phyloP scores from a whole-genome alignment of 1,140 invertebrate genomes.

The Olivierus martensii region DNA sequence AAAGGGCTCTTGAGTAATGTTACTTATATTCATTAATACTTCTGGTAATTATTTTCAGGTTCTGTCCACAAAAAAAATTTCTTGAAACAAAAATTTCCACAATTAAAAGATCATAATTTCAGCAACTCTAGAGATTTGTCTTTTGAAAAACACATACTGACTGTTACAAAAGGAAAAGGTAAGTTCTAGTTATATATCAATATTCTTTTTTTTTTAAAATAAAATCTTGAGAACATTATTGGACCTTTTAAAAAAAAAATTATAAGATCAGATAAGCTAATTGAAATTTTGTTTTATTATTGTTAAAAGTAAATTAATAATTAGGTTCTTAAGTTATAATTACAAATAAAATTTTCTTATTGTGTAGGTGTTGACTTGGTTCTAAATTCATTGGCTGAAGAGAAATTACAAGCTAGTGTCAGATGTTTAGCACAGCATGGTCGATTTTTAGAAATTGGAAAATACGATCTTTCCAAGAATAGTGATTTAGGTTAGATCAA shows the following conservation, averaged over 20 bases:
- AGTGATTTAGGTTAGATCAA: conserved; percentile 46
- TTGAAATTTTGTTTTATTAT: not conserved
- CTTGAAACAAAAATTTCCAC: too few relatives aligned
- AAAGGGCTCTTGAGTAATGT: too few relatives aligned
- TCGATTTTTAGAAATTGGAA: too few relatives aligned
- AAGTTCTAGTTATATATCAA: conserved; percentile 37
- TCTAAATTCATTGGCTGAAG: conserved; percentile 50
- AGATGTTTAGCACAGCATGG: too few relatives aligned
- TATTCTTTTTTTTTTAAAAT: not conserved
- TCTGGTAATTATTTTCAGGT: conserved; percentile 22
- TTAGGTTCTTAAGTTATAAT: not conserved
- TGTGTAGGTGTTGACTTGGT: conserved; percentile 46
- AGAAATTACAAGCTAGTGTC: too few relatives aligned
- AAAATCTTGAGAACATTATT: not conserved
- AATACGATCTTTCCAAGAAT: too few relatives aligned
- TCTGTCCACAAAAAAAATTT: conserved; percentile 67
- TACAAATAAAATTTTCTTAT: not conserved
- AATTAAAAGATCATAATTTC: too few relatives aligned
- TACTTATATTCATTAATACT: too few relatives aligned
- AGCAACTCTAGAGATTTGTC: too few relatives aligned
- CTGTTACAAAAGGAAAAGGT: too few relatives aligned
- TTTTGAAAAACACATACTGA: too few relatives aligned
- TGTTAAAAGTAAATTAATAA: not conserved
- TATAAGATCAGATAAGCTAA: not conserved
- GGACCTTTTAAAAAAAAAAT: not conserved